These are phyloP conservation scores for Manis javanica DNA, from an alignment of 2,797 vertebrate species.

Conservation along the genomic window DNA sequence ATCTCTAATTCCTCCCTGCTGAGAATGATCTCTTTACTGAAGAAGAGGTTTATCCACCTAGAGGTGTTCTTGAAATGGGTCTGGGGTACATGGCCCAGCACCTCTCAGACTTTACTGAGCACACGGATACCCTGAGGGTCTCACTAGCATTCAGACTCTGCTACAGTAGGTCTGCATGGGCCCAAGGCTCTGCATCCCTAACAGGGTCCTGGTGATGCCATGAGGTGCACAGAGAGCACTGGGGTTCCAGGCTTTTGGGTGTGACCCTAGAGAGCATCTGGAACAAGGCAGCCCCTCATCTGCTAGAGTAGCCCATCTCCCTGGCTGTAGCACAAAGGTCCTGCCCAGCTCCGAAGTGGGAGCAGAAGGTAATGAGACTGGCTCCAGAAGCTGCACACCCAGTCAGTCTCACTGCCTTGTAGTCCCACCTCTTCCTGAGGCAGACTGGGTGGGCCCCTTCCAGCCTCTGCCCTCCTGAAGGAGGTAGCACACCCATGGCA, in stretches of 20 bases:
- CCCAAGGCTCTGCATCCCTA: not conserved
- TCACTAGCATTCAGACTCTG: not conserved
- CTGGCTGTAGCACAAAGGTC: not conserved
- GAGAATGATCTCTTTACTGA: conserved; percentile 65
- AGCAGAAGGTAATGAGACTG: conserved; percentile 55
- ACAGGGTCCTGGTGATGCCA: not conserved
- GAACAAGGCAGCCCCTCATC: not conserved
- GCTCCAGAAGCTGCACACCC: conserved; percentile 47
- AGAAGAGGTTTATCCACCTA: conserved; percentile 26
- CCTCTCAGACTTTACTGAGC: not conserved
- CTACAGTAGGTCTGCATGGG: not conserved
- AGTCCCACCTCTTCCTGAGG: not conserved
- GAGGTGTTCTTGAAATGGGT: conserved; percentile 3
- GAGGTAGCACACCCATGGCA: not conserved
- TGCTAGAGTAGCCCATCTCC: not conserved
- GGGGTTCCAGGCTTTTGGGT: not conserved
- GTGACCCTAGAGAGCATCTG: not conserved
- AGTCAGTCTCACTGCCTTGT: conserved; percentile 44
- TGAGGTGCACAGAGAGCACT: not conserved
- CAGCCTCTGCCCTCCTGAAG: not conserved
- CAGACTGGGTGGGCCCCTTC: not conserved
- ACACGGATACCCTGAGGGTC: not conserved
- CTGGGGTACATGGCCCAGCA: not conserved
- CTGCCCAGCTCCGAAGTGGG: not conserved
- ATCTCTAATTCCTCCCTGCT: conserved; percentile 84